Conservation (phyloP, 2,888 invertebrate species). For the Hermaeophaga mercurialis region DNA sequence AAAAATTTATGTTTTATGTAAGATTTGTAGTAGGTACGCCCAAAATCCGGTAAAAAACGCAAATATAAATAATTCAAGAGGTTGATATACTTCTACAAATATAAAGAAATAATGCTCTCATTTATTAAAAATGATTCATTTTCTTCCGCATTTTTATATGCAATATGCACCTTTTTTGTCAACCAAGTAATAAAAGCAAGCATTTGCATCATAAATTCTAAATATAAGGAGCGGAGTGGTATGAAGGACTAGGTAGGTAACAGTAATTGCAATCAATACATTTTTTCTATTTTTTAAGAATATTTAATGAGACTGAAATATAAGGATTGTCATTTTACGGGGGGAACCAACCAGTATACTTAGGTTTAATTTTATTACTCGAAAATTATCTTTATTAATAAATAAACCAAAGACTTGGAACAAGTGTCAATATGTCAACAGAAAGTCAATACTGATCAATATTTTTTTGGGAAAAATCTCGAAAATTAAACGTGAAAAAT, state of each 20-base stretch:
- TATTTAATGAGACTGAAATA: too few relatives aligned
- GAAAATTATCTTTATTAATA: too few relatives aligned
- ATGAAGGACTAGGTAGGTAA: slow-evolving; percentile 19
- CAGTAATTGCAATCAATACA: slow-evolving; percentile 10
- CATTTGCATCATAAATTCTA: slow-evolving; percentile 10
- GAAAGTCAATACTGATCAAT: too few relatives aligned
- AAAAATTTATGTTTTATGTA: too few relatives aligned
- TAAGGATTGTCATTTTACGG: too few relatives aligned
- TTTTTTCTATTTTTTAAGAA: slow-evolving; percentile 7
- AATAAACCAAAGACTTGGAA: too few relatives aligned
- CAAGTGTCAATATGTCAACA: too few relatives aligned
- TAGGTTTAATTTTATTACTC: too few relatives aligned
- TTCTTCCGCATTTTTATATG: slow-evolving; percentile 6
- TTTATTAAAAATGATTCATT: not conserved
- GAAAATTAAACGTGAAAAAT: too few relatives aligned
- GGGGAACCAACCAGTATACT: too few relatives aligned
- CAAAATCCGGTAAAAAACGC: not conserved
- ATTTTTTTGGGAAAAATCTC: too few relatives aligned
- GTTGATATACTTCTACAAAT: not conserved
- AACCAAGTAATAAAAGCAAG: slow-evolving; percentile 9
- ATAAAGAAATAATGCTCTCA: not conserved
- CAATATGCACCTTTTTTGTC: slow-evolving; percentile 5
- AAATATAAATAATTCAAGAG: not conserved
- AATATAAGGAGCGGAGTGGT: slow-evolving; percentile 15
- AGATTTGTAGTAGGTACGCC: too few relatives aligned